A percentile compares a stretch with the other conserved stretches of the same genome.
phyloP scores from a whole-genome alignment of 2,888 invertebrate species.

The Ptychoptera contaminata region DNA sequence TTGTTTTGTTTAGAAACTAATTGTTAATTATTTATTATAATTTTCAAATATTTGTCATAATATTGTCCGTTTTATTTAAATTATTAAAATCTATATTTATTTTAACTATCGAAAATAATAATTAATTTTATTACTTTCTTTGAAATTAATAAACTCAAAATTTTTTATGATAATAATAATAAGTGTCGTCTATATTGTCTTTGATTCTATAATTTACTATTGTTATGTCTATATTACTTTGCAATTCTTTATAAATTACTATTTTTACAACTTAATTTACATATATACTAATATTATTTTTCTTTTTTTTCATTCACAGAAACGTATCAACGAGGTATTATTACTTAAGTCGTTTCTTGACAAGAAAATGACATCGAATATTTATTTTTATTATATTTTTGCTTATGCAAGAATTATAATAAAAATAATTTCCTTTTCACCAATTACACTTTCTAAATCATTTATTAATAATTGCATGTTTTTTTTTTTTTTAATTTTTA shows the following conservation, averaged over 20 bases:
- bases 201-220: not conserved
- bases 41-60: too few species aligned
- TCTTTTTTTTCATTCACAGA: slow-evolving; percentile 47
- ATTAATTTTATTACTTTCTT: too few species aligned
- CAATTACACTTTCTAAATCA: not conserved
- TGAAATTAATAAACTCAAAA: not conserved
- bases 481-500: not conserved
- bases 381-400: too few species aligned
- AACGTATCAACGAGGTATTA: slow-evolving; percentile 61
- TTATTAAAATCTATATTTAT: too few species aligned
- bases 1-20: too few species aligned
- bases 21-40: too few species aligned
- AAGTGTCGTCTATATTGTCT: not conserved
- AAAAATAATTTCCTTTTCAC: not conserved
- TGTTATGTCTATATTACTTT: not conserved
- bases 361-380: not conserved
- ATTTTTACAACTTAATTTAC: slow-evolving; percentile 2
- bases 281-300: slow-evolving; percentile 14
- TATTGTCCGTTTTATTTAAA: too few species aligned
- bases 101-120: too few species aligned
- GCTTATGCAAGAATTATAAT: not conserved
- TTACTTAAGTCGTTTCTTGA: not conserved
- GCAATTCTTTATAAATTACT: not conserved
- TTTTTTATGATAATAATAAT: not conserved
- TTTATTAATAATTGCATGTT: not conserved